A percentile compares a stretch with the other conserved stretches of the same genome.
phyloP scores from a whole-genome alignment of 2,888 invertebrate genomes.

The Ctenicera cuprea region DNA sequence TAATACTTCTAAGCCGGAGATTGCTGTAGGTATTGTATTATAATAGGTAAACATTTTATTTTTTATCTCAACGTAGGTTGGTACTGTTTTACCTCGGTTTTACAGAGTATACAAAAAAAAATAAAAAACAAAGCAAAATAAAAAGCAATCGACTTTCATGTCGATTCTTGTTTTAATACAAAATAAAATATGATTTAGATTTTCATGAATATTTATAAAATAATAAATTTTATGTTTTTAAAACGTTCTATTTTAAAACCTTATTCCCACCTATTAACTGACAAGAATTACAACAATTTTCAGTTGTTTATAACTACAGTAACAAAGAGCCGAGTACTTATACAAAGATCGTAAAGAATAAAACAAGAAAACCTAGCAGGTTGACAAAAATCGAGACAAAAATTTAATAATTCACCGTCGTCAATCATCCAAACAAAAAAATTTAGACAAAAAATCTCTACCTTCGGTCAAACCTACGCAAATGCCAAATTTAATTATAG shows the following conservation, averaged over 20 bases:
- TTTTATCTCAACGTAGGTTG: no score
- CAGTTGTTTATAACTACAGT: background rate
- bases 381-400: slow-evolving; percentile 17
- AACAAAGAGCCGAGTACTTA: background rate
- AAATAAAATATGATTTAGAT: no score
- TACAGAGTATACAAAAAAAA: no score
- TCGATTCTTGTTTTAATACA: no score
- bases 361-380: background rate
- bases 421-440: slow-evolving; percentile 18
- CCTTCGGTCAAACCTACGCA: slow-evolving; percentile 7
- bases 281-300: background rate
- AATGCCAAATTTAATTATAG: slow-evolving; percentile 32
- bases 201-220: background rate
- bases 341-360: slow-evolving; percentile 1
- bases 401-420: background rate
- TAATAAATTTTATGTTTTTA: background rate
- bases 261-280: background rate
- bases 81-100: no score
- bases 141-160: no score
- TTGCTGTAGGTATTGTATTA: no score
- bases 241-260: background rate
- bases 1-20: slow-evolving; percentile 27
- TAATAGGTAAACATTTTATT: no score
- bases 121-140: no score
- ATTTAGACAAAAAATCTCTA: background rate